These are phyloP conservation scores for Alexandromys fortis DNA, from an alignment of 2,113 vertebrate species.

Conservation along the genomic window DNA sequence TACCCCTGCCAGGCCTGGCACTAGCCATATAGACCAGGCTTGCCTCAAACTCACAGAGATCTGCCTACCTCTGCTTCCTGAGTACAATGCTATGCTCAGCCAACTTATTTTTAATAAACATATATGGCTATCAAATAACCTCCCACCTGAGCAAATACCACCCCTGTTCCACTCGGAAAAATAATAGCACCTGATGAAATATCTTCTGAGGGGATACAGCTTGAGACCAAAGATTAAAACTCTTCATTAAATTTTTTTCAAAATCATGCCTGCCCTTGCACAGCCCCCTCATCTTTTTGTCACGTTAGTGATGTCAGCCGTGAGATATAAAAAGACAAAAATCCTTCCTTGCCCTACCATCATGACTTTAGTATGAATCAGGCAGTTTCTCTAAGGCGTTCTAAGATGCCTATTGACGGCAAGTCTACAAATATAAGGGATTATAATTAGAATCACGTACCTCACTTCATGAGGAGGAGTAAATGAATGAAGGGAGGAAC, in stretches of 20 bases:
- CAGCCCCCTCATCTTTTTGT: constrained; percentile 4
- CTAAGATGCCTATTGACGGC: constrained; percentile 21
- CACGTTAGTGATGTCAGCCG: constrained; percentile 13
- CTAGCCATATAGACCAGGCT: background rate
- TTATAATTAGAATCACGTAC: constrained; percentile 51
- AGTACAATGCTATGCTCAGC: background rate
- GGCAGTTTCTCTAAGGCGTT: constrained; percentile 35
- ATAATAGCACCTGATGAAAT: constrained; percentile 23
- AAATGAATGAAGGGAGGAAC: constrained; percentile 37
- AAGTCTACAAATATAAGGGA: constrained; percentile 32
- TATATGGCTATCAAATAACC: background rate
- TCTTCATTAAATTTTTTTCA: background rate
- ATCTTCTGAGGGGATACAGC: constrained; percentile 10
- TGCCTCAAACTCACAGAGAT: background rate
- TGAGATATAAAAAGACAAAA: constrained; percentile 29
- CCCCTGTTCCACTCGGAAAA: background rate
- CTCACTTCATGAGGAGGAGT: constrained; percentile 50
- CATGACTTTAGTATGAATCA: constrained; percentile 48
- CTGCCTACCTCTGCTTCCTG: background rate
- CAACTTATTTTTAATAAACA: background rate
- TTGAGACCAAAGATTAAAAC: background rate
- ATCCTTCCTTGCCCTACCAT: background rate
- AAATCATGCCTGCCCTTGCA: constrained; percentile 36
- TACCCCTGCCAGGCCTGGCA: background rate
- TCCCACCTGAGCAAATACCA: background rate